Percentiles rank a stretch among this genome's conserved stretches.
Evolutionary conservation across 1,140 invertebrate species (phyloP).

Genomic region (Drosophila ohnishii): DNA sequence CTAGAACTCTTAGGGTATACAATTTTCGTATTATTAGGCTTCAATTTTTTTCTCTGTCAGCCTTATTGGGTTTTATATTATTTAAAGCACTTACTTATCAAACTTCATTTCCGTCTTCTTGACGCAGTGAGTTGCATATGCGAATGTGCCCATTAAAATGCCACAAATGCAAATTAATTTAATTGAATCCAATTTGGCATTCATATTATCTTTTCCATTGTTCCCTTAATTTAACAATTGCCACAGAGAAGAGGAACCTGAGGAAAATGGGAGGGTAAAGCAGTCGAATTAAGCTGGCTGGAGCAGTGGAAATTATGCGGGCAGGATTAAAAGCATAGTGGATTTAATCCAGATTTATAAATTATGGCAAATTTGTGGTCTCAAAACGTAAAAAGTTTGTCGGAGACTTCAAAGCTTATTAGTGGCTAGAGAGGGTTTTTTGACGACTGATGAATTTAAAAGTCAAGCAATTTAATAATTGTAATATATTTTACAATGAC

Average conservation of each 20-base stretch:
- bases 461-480: background rate
- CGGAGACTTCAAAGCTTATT: conserved; percentile 24
- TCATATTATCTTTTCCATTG: conserved; percentile 42
- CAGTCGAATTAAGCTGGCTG: background rate
- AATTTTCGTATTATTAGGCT: background rate
- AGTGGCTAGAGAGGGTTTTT: background rate
- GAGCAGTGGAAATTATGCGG: background rate
- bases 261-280: background rate
- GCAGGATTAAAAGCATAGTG: conserved; percentile 21
- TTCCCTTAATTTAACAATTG: conserved; percentile 43
- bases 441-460: background rate
- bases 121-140: conserved; percentile 30
- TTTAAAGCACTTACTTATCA: conserved; percentile 50
- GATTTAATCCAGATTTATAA: conserved; percentile 34
- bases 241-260: background rate
- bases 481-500: background rate
- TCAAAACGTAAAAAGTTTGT: conserved; percentile 1
- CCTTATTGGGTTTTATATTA: conserved; percentile 48
- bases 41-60: background rate
- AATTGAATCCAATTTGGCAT: conserved; percentile 70
- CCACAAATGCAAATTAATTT: conserved; percentile 67
- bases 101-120: conserved; percentile 37
- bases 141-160: conserved; percentile 44
- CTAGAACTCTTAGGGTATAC: background rate
- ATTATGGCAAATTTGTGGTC: conserved; percentile 18